Percentiles rank a stretch among this genome's conserved stretches.
These are phyloP conservation scores for Magallana ariakensis DNA, from an alignment of 1,140 invertebrate genomes.

Conservation along the genomic window DNA sequence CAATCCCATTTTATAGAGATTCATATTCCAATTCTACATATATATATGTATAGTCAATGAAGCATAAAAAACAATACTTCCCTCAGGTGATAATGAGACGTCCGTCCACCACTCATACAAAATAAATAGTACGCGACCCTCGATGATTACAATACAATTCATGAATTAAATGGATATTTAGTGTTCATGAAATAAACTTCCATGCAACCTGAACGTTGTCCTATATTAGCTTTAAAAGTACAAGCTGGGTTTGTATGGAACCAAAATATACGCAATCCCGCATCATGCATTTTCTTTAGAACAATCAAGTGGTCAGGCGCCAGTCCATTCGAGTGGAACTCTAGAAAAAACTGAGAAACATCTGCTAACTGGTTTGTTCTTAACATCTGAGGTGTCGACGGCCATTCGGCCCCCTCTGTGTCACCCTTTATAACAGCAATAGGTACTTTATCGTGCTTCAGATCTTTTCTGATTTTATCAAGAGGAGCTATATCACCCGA, in stretches of 20 bases:
- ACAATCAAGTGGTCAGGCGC: neutral
- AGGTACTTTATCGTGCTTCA: neutral
- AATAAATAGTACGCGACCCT: no score
- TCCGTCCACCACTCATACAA: no score
- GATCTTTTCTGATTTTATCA: constrained; percentile 23
- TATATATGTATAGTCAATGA: no score
- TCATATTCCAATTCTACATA: no score
- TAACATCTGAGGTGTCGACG: neutral
- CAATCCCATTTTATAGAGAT: no score
- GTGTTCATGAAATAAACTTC: constrained; percentile 40
- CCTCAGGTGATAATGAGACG: no score
- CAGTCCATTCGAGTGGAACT: constrained; percentile 9
- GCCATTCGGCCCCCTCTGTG: constrained; percentile 11
- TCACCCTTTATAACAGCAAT: constrained; percentile 28
- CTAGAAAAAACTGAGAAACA: constrained; percentile 27
- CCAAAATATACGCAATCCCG: constrained; percentile 39
- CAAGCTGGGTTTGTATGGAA: constrained; percentile 26
- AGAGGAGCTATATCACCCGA: constrained; percentile 1
- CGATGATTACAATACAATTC: neutral
- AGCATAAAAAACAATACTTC: no score
- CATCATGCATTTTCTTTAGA: constrained; percentile 33
- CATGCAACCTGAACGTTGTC: neutral
- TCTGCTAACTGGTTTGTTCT: neutral
- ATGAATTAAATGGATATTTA: neutral
- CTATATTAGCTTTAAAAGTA: neutral